Evolutionary conservation across 2,797 vertebrate species (phyloP).

Genomic region (Notoglanidium macrostoma): DNA sequence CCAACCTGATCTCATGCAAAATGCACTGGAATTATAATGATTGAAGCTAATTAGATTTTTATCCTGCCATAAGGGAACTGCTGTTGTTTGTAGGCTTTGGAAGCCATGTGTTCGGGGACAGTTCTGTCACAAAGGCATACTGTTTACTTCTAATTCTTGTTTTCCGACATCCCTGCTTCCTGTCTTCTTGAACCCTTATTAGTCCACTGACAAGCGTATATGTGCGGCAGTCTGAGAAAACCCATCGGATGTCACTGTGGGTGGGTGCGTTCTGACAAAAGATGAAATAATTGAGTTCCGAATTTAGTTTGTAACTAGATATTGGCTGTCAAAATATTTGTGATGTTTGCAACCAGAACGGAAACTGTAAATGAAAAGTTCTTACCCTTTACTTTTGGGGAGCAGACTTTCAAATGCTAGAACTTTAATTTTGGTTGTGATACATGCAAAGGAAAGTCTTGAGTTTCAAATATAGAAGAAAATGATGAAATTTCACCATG

Average conservation of each 20-base stretch:
- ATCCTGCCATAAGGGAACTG: neutral
- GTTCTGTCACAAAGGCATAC: constrained; percentile 15
- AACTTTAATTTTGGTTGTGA: neutral
- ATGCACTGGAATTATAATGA: constrained; percentile 9
- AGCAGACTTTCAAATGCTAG: neutral
- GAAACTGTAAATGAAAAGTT: neutral
- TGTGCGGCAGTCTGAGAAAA: neutral
- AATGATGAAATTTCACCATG: neutral
- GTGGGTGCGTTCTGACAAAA: neutral
- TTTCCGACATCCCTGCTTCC: neutral
- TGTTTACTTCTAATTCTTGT: constrained; percentile 14
- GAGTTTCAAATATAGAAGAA: neutral
- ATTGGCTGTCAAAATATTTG: neutral
- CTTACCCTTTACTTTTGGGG: neutral
- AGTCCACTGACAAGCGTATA: neutral
- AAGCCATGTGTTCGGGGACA: constrained; percentile 17
- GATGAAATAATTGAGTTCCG: neutral
- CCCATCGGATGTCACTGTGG: neutral
- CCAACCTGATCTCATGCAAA: neutral
- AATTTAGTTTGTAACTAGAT: neutral
- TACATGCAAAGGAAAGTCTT: neutral
- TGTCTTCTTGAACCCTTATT: constrained; percentile 10
- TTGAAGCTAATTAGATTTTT: neutral
- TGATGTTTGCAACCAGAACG: neutral
- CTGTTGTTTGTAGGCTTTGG: neutral